phyloP scores from a whole-genome alignment of 2,888 invertebrate genomes.

The Acrocyrtus sp. region DNA sequence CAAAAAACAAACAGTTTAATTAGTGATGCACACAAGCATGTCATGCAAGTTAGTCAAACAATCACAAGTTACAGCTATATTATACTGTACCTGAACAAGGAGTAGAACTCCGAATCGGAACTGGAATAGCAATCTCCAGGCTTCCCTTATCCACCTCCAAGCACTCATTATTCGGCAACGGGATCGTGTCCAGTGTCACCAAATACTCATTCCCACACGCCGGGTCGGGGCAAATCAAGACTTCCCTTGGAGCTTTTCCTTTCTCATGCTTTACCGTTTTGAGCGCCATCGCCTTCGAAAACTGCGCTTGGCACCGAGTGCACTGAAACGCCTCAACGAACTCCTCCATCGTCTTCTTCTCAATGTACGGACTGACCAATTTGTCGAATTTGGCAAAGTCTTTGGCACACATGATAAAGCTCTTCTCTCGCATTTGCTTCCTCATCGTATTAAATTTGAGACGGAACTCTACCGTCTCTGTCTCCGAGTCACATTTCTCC shows the following conservation, averaged over 20 bases:
- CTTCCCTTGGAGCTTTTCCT: conserved; percentile 50
- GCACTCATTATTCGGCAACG: conserved; percentile 60
- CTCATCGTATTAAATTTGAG: conserved; percentile 60
- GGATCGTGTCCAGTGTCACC: conserved; percentile 57
- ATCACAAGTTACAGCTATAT: neutral
- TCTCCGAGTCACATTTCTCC: conserved; percentile 56
- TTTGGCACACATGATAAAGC: conserved; percentile 58
- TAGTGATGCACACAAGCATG: neutral
- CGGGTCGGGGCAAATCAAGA: conserved; percentile 60
- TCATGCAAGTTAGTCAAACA: neutral
- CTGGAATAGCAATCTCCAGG: conserved; percentile 31
- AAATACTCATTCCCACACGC: conserved; percentile 57
- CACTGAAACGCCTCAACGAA: conserved; percentile 62
- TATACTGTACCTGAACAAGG: conserved; percentile 54
- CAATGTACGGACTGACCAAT: conserved; percentile 56
- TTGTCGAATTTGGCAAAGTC: conserved; percentile 59
- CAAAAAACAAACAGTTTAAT: neutral
- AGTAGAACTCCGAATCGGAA: conserved; percentile 53
- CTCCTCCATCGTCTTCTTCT: conserved; percentile 58
- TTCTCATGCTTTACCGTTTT: conserved; percentile 55
- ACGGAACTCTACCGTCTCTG: conserved; percentile 61
- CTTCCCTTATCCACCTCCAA: conserved; percentile 52
- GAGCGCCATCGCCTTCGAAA: conserved; percentile 52
- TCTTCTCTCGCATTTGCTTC: conserved; percentile 58
- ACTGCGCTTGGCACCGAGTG: conserved; percentile 60